Percentiles rank a stretch among this genome's conserved stretches.
Evolutionary conservation across 2,888 invertebrate genomes (phyloP).

Genomic region (Drosophila neoperkinsi): DNA sequence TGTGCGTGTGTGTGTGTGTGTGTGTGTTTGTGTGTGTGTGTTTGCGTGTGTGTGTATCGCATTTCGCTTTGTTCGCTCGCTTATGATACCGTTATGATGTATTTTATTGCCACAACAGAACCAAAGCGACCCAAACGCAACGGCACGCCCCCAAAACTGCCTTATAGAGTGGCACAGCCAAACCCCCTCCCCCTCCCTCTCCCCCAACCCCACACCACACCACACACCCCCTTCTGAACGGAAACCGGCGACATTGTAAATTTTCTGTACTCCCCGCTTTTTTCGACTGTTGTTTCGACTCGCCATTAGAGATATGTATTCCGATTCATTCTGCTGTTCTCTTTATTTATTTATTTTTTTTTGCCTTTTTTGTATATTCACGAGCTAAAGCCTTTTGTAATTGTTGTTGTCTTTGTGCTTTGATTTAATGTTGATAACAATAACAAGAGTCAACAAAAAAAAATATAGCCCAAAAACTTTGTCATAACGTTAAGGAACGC

Average conservation of each 20-base stretch:
- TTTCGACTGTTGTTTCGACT: slow-evolving; percentile 29
- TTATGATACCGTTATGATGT: slow-evolving; percentile 82
- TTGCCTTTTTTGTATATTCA: slow-evolving; percentile 19
- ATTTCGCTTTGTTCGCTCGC: slow-evolving; percentile 79
- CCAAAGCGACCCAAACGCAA: slow-evolving; percentile 61
- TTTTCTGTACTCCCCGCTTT: slow-evolving; percentile 55
- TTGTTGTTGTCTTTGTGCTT: slow-evolving; percentile 78
- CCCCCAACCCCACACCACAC: background rate
- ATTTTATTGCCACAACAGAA: slow-evolving; percentile 80
- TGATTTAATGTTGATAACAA: slow-evolving; percentile 81
- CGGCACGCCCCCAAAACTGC: slow-evolving; percentile 47
- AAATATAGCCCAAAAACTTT: slow-evolving; percentile 66
- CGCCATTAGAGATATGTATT: slow-evolving; percentile 60
- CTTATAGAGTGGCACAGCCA: slow-evolving; percentile 23
- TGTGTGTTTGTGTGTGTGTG: slow-evolving; percentile 42
- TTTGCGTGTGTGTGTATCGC: slow-evolving; percentile 65
- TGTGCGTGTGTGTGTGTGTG: slow-evolving; percentile 28
- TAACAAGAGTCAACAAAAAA: slow-evolving; percentile 59
- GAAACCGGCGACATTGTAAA: slow-evolving; percentile 82
- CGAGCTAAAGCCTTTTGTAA: slow-evolving; percentile 69
- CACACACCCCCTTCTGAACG: slow-evolving; percentile 35
- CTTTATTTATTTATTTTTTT: slow-evolving; percentile 10
- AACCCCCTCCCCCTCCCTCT: background rate
- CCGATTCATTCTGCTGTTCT: slow-evolving; percentile 51
- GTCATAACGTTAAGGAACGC: slow-evolving; percentile 40